Percentiles rank a stretch among this genome's conserved stretches.
phyloP scores from a whole-genome alignment of 2,888 invertebrate species.

The Chrysolina americana region DNA sequence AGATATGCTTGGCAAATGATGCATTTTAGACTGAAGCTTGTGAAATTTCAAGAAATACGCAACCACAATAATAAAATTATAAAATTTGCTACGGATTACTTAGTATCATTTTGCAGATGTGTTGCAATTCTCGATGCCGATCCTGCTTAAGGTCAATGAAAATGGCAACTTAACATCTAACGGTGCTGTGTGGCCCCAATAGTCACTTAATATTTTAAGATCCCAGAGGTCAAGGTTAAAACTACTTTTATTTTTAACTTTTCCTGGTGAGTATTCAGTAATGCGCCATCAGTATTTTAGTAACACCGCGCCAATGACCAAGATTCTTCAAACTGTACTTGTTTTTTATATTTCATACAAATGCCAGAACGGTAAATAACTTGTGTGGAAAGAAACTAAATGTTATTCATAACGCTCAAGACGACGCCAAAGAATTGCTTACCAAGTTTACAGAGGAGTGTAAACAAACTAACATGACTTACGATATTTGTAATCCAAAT shows the following conservation, averaged over 20 bases:
- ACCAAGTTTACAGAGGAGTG: not conserved
- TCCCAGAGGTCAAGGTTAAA: slow-evolving; percentile 61
- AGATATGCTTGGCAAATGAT: too few relatives aligned
- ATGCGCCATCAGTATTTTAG: slow-evolving; percentile 53
- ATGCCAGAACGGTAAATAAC: slow-evolving; percentile 12
- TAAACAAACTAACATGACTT: not conserved
- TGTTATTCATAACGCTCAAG: not conserved
- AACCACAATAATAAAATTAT: too few relatives aligned
- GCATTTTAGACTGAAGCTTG: too few relatives aligned
- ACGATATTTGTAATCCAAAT: too few relatives aligned
- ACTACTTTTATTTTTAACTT: slow-evolving; percentile 65
- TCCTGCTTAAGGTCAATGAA: slow-evolving; percentile 58
- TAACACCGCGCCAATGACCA: slow-evolving; percentile 59
- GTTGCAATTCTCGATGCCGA: slow-evolving; percentile 16
- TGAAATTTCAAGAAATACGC: too few relatives aligned
- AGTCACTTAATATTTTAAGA: slow-evolving; percentile 60
- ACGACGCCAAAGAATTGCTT: not conserved
- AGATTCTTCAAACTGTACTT: slow-evolving; percentile 57
- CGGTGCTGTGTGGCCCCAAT: slow-evolving; percentile 61
- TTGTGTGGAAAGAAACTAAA: not conserved
- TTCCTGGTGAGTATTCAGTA: slow-evolving; percentile 56
- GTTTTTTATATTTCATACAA: slow-evolving; percentile 51
- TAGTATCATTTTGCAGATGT: not conserved
- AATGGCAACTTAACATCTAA: slow-evolving; percentile 62
- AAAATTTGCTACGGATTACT: too few relatives aligned